Percentiles rank a stretch among this genome's conserved stretches.
Conservation (phyloP, 1,140 invertebrate genomes). For the Drosophila saltans region DNA sequence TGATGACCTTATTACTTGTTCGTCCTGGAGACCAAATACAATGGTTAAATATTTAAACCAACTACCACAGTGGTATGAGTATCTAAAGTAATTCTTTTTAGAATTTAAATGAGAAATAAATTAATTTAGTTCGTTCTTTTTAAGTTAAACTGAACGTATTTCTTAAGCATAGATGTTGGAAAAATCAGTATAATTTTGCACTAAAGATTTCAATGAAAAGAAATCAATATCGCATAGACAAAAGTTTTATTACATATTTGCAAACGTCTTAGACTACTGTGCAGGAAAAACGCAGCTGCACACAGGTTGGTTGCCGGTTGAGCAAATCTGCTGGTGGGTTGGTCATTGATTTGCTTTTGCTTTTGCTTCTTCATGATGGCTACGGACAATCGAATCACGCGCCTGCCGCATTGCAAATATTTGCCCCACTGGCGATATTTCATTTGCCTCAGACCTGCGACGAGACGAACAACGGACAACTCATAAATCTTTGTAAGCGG, state of each 20-base stretch:
- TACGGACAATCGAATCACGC: constrained; percentile 57
- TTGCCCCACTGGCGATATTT: constrained; percentile 72
- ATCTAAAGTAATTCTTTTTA: too few relatives aligned
- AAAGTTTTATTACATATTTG: background rate
- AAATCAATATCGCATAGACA: too few relatives aligned
- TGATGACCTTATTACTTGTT: constrained; percentile 77
- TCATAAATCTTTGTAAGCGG: constrained; percentile 64
- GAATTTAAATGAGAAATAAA: too few relatives aligned
- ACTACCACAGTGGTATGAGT: constrained; percentile 24
- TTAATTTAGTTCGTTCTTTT: too few relatives aligned
- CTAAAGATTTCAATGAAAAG: too few relatives aligned
- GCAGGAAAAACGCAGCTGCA: background rate
- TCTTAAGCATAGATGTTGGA: too few relatives aligned
- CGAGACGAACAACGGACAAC: constrained; percentile 41
- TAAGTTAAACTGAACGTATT: too few relatives aligned
- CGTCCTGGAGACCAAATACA: constrained; percentile 26
- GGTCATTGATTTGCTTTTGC: constrained; percentile 52
- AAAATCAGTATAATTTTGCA: too few relatives aligned
- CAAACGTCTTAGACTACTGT: background rate
- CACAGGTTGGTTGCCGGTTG: constrained; percentile 6
- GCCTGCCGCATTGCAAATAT: constrained; percentile 68
- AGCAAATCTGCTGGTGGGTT: constrained; percentile 17
- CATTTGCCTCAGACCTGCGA: constrained; percentile 54
- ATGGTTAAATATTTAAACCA: constrained; percentile 65
- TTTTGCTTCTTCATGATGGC: constrained; percentile 34